These are phyloP conservation scores for Asteroscopus sphinx DNA, from an alignment of 2,888 invertebrate genomes.

Conservation along the genomic window DNA sequence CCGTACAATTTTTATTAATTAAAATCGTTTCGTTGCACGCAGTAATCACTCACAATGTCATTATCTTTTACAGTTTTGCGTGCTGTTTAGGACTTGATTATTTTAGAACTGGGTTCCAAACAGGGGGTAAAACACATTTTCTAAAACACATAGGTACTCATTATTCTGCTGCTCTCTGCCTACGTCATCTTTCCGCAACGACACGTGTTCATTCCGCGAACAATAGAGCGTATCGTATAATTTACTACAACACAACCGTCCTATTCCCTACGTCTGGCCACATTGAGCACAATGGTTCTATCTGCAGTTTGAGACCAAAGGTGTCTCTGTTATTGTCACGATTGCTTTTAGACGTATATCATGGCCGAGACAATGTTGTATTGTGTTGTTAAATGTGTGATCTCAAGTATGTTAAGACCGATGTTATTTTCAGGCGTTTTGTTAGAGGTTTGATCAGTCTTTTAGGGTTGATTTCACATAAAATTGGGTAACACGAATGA, in stretches of 20 bases:
- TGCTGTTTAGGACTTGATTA: too few relatives aligned
- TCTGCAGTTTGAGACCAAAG: constrained; percentile 26
- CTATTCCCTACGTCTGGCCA: constrained; percentile 6
- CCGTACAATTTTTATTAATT: too few relatives aligned
- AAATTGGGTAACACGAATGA: too few relatives aligned
- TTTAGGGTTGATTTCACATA: too few relatives aligned
- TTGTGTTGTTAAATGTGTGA: constrained; percentile 1
- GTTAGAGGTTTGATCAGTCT: too few relatives aligned
- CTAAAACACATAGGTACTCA: too few relatives aligned
- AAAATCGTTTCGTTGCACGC: too few relatives aligned
- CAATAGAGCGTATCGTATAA: constrained; percentile 49
- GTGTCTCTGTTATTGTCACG: constrained; percentile 14
- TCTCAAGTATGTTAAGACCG: background rate
- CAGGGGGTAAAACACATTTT: too few relatives aligned
- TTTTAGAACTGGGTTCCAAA: too few relatives aligned
- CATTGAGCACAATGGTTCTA: constrained; percentile 25
- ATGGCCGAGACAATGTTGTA: constrained; percentile 19
- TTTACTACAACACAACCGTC: constrained; percentile 40
- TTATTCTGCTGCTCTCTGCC: constrained; percentile 6
- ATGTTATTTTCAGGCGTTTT: background rate
- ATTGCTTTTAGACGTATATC: constrained; percentile 22
- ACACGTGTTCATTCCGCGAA: constrained; percentile 48
- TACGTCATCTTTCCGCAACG: background rate
- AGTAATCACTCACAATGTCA: too few relatives aligned
- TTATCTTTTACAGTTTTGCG: too few relatives aligned